phyloP scores from a whole-genome alignment of 2,113 vertebrate genomes.

The Zosterops borbonicus region DNA sequence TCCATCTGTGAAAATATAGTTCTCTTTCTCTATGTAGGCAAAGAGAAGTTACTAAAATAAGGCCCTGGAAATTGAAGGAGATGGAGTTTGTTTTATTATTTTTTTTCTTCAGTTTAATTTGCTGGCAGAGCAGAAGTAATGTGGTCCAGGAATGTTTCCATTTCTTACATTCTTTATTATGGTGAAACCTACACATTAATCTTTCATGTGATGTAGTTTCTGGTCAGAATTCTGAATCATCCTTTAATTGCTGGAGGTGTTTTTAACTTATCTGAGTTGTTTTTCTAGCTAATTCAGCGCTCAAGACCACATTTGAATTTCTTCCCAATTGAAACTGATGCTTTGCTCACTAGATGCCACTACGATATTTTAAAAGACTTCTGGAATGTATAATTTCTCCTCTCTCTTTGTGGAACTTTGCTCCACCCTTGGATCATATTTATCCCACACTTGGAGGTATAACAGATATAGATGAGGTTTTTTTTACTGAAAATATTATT shows the following conservation, averaged over 20 bases:
- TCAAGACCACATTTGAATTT: constrained; percentile 24
- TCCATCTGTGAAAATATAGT: constrained; percentile 38
- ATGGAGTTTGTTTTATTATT: background rate
- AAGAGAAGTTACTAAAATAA: constrained; percentile 42
- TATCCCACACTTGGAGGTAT: background rate
- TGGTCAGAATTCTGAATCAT: constrained; percentile 50
- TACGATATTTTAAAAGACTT: constrained; percentile 34
- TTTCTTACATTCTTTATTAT: constrained; percentile 26
- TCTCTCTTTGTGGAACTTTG: background rate
- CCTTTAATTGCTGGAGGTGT: constrained; percentile 35
- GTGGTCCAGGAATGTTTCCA: constrained; percentile 20
- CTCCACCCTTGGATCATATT: constrained; percentile 22
- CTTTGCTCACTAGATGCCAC: constrained; percentile 50
- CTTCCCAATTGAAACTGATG: constrained; percentile 29
- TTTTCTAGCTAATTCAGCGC: constrained; percentile 23
- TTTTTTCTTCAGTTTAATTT: background rate
- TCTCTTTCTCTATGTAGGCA: background rate
- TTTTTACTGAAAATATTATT: constrained; percentile 35
- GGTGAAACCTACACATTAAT: constrained; percentile 18
- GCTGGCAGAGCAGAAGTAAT: background rate
- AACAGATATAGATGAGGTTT: background rate
- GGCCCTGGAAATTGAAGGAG: background rate
- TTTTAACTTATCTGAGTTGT: constrained; percentile 9
- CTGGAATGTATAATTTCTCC: constrained; percentile 25
- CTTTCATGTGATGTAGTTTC: constrained; percentile 26